A percentile compares a stretch with the other conserved stretches of the same genome.
Conservation (phyloP, 2,888 invertebrate species). For the Bembecia ichneumoniformis region DNA sequence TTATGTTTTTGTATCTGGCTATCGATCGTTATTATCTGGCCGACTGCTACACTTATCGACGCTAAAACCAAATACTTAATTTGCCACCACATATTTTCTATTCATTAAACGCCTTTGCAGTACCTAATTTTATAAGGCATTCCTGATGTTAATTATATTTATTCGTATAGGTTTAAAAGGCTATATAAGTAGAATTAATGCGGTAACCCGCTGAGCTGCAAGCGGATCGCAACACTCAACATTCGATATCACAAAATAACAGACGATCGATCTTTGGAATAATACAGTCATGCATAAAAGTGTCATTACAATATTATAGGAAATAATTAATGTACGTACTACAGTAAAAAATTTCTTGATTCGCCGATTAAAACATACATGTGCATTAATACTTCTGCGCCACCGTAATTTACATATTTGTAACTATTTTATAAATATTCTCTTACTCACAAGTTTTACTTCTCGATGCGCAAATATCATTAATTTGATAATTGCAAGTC, state of each 20-base stretch:
- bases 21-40: not conserved
- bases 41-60: not conserved
- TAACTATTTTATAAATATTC: no score
- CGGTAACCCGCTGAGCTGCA: not conserved
- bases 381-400: no score
- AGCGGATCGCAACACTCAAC: not conserved
- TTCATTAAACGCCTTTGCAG: not conserved
- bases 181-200: not conserved
- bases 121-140: not conserved
- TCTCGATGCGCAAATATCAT: no score
- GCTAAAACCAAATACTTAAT: slow-evolving; percentile 6
- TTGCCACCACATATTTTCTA: slow-evolving; percentile 24
- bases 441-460: no score
- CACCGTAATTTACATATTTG: no score
- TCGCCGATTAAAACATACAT: no score
- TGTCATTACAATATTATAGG: not conserved
- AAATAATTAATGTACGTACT: not conserved
- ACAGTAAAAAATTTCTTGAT: no score
- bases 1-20: not conserved
- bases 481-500: no score
- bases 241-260: not conserved
- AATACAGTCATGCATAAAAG: not conserved
- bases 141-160: not conserved
- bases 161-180: not conserved
- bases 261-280: not conserved